Evolutionary conservation across 2,888 invertebrate genomes (phyloP), one percentile per base, ranked within the genome.

Genomic region (Cephonodes hylas): DNA sequence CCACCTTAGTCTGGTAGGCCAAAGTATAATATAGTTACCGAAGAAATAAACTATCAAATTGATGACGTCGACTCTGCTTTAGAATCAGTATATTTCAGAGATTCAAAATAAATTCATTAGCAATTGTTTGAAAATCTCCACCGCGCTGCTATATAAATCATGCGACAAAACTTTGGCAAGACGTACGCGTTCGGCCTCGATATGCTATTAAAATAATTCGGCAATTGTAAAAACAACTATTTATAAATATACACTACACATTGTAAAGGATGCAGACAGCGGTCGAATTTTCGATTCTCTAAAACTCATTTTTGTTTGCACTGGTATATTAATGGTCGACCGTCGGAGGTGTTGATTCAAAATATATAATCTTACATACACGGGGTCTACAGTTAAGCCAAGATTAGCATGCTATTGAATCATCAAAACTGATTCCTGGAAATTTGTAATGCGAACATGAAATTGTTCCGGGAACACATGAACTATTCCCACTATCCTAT

Each of bases 81-180:
- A n/a, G n/a, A n/a, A n/a, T n/a, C n/a, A n/a, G n/a, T n/a, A 72
- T 73, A 72, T 79, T 77, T 66, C 66, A 71, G 71, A 66, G 73
- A 75, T 77, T 78, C 76, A 76, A 77, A 69, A 74, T 76, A 68
- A 68, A 72, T 71, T 75, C 75, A 71, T 74, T 67, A 66, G 69
- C 73, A 71, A 71, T 71, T 69, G 69, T 69, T 66, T 66, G 63
- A 60, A 69, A 68, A 58, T 60, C 70, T 67, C 18, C 31, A 53
- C 53, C 27, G 18, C 53, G 31, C 27, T 27, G 25, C 27, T 20
- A 53, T 63, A 76, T 82, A 73, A 73, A 78, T 81, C 81, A 77
- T 74, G 71, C 71, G 76, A 77, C 73, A 80, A 70, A 71, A 74
- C 81, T 79, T 85, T 86, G 87, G 85, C 86, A 83, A 81, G 71